Evolutionary conservation across 2,888 invertebrate species (phyloP).

Genomic region (Plagodis dolabraria): DNA sequence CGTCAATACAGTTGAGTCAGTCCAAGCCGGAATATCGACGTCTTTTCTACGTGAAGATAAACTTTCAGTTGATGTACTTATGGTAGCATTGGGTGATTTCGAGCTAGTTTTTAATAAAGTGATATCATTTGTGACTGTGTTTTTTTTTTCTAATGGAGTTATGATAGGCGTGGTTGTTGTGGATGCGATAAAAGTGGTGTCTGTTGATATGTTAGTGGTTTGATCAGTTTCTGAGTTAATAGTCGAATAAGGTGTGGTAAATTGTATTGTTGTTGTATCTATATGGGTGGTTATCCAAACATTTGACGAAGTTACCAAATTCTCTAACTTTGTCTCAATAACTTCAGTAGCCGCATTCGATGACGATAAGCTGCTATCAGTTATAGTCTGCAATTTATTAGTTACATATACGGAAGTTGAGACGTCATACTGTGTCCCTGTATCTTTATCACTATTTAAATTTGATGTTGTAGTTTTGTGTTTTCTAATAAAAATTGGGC

Average conservation of each 20-base stretch:
- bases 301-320: neutral
- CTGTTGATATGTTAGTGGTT: neutral
- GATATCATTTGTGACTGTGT: neutral
- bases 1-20: conserved; percentile 65
- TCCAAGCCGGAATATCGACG: conserved; percentile 77
- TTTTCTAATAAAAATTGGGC: neutral
- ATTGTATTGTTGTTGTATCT: neutral
- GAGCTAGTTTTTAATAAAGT: conserved; percentile 3
- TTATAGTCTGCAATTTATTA: neutral
- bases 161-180: neutral
- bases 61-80: conserved; percentile 71
- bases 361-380: conserved; percentile 1
- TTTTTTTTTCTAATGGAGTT: conserved; percentile 6
- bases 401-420: neutral
- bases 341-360: conserved; percentile 1
- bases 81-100: conserved; percentile 42
- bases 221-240: neutral
- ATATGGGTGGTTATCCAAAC: neutral
- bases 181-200: neutral
- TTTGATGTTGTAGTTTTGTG: no score
- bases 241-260: neutral
- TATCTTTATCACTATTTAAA: neutral
- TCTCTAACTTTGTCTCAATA: neutral
- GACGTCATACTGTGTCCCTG: neutral
- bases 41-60: conserved; percentile 74